A percentile compares a stretch with the other conserved stretches of the same genome.
Evolutionary conservation across 2,888 invertebrate genomes (phyloP).

Genomic region (Drosophila tripunctata): DNA sequence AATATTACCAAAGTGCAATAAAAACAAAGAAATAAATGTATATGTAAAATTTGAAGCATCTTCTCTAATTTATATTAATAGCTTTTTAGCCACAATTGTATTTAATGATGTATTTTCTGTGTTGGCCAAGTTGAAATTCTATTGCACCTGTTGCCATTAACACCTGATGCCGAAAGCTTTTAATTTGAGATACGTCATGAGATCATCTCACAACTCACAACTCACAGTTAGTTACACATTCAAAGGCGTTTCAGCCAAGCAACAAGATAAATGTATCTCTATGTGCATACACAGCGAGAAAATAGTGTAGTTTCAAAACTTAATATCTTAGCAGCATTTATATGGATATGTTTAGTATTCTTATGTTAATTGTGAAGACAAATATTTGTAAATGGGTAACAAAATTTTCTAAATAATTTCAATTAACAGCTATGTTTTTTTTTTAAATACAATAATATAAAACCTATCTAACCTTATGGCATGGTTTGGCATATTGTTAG

Average conservation of each 20-base stretch:
- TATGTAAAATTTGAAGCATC: not conserved
- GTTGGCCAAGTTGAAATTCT: not conserved
- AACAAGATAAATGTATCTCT: not conserved
- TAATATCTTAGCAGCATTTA: too few relatives aligned
- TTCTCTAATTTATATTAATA: not conserved
- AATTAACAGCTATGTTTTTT: too few relatives aligned
- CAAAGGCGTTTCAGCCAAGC: slow-evolving; percentile 21
- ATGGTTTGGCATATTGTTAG: too few relatives aligned
- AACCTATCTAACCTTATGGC: too few relatives aligned
- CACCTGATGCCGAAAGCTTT: slow-evolving; percentile 8
- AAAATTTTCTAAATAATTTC: too few relatives aligned
- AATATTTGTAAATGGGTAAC: too few relatives aligned
- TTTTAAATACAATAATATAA: too few relatives aligned
- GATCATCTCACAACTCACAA: slow-evolving; percentile 36
- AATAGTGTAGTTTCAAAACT: not conserved
- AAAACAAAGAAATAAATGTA: too few relatives aligned
- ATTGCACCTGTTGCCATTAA: not conserved
- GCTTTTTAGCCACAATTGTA: not conserved
- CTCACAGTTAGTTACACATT: slow-evolving; percentile 26
- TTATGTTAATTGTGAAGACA: too few relatives aligned
- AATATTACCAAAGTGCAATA: not conserved
- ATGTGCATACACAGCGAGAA: not conserved
- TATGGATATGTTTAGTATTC: too few relatives aligned
- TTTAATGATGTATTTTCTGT: not conserved
- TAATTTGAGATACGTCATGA: slow-evolving; percentile 25